A percentile compares a stretch with the other conserved stretches of the same genome.
Conservation (phyloP, 2,113 vertebrate genomes). For the Bettongia penicillata region DNA sequence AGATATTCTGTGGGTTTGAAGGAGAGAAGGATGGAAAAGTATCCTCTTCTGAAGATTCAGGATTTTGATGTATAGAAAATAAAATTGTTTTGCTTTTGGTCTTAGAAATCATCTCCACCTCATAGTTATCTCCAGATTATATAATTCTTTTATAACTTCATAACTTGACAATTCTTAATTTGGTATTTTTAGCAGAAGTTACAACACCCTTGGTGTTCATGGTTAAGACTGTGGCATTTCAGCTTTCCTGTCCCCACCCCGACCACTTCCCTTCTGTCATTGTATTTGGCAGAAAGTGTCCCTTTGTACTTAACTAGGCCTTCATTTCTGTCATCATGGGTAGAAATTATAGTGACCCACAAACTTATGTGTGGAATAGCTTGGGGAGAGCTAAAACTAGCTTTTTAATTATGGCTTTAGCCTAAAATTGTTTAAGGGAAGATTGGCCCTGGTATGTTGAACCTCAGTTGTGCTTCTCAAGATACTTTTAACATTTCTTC, state of each 20-base stretch:
- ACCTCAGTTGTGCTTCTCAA: constrained; percentile 69
- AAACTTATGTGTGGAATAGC: constrained; percentile 66
- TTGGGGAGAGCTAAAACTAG: constrained; percentile 70
- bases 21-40: neutral
- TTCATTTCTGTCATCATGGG: constrained; percentile 77
- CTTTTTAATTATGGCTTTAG: constrained; percentile 81
- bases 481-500: constrained; percentile 78
- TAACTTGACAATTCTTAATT: constrained; percentile 55
- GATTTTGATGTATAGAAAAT: neutral
- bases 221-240: constrained; percentile 65
- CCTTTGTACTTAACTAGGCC: constrained; percentile 79
- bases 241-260: constrained; percentile 72
- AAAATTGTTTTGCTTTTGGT: constrained; percentile 3
- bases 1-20: neutral
- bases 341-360: constrained; percentile 78
- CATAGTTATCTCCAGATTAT: constrained; percentile 10
- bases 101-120: neutral
- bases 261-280: constrained; percentile 73
- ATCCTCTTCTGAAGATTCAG: neutral
- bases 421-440: constrained; percentile 73
- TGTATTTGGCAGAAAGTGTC: constrained; percentile 68
- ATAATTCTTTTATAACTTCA: constrained; percentile 37
- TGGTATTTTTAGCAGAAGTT: constrained; percentile 66
- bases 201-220: constrained; percentile 61
- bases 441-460: constrained; percentile 71